These are phyloP conservation scores for Holotrichia oblita DNA, from an alignment of 1,140 invertebrate genomes.

Conservation along the genomic window DNA sequence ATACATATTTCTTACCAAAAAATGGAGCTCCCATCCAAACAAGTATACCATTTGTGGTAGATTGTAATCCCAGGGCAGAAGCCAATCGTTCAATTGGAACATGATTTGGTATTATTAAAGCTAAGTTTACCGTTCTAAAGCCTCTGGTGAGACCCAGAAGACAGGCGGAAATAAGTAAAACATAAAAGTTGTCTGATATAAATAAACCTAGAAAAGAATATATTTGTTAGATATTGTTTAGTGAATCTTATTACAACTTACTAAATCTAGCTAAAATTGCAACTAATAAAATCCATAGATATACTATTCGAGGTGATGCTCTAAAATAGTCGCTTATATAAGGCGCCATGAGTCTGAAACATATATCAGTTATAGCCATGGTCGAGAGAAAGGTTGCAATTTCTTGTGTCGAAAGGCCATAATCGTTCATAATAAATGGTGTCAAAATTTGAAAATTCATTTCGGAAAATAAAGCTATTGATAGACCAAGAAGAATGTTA, in stretches of 20 bases:
- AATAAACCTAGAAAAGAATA: conserved; percentile 55
- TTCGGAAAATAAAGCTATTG: conserved; percentile 73
- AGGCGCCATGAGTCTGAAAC: conserved; percentile 70
- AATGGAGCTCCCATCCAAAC: conserved; percentile 52
- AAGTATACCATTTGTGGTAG: conserved; percentile 66
- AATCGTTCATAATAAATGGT: conserved; percentile 73
- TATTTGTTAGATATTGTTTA: conserved; percentile 63
- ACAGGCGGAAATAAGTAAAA: conserved; percentile 60
- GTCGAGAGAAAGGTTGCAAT: conserved; percentile 71
- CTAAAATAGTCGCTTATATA: conserved; percentile 65
- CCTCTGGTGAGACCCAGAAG: conserved; percentile 72
- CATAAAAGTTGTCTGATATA: conserved; percentile 43
- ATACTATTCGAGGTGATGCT: conserved; percentile 58
- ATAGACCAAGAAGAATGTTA: conserved; percentile 73
- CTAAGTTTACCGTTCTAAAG: conserved; percentile 72
- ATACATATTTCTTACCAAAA: conserved; percentile 41
- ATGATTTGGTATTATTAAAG: conserved; percentile 71
- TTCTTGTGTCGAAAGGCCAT: conserved; percentile 65
- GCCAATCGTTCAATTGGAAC: conserved; percentile 71
- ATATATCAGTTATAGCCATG: conserved; percentile 67
- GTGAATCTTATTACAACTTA: conserved; percentile 52
- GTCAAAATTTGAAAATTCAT: conserved; percentile 75
- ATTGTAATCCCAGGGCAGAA: conserved; percentile 62
- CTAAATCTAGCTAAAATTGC: conserved; percentile 57
- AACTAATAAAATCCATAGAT: conserved; percentile 55